phyloP scores from a whole-genome alignment of 1,140 invertebrate species.

The Lepidurus apus region DNA sequence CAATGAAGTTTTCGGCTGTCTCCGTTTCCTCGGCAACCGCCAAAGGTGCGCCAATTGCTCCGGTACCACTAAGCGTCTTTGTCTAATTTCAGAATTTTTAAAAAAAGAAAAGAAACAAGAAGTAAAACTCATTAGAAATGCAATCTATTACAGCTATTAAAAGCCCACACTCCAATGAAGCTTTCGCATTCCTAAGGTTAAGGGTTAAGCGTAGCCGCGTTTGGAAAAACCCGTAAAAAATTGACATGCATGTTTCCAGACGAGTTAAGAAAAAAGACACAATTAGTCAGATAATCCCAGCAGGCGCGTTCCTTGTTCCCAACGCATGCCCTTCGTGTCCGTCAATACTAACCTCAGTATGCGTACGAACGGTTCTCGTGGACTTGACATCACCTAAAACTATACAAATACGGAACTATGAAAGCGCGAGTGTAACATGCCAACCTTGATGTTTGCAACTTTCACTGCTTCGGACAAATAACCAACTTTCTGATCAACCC shows the following conservation, averaged over 20 bases:
- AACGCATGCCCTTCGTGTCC: neutral
- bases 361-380: neutral
- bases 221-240: neutral
- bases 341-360: slow-evolving; percentile 3
- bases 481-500: neutral
- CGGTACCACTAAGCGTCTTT: neutral
- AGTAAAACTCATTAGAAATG: neutral
- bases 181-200: neutral
- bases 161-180: neutral
- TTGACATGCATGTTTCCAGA: neutral
- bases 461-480: neutral
- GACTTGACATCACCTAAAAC: neutral
- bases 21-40: neutral
- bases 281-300: neutral
- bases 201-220: neutral
- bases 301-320: slow-evolving; percentile 1
- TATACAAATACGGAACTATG: neutral
- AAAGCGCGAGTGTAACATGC: neutral
- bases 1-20: neutral
- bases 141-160: neutral
- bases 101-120: neutral
- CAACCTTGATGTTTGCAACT: neutral
- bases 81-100: neutral
- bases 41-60: slow-evolving; percentile 3
- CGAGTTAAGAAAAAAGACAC: neutral